Evolutionary conservation across 2,113 vertebrate species (phyloP), one percentile per base, ranked within the genome.

Genomic region (Mustelus asterias): DNA sequence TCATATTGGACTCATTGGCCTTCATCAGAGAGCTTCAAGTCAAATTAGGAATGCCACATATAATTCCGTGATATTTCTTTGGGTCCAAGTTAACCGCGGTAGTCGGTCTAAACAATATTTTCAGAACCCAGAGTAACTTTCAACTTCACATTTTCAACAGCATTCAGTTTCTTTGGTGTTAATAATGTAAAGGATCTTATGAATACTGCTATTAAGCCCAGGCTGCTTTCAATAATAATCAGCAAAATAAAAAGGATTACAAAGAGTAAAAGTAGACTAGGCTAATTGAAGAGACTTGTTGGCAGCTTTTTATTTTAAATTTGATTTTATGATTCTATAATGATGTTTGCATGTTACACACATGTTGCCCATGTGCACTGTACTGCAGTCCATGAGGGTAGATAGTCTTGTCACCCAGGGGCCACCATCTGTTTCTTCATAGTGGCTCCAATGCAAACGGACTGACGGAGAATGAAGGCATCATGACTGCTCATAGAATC

Each of bases 1-100:
- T 95, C 37, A 70, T 72, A 70, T 95, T 95, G 41, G 94, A 54
- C 94, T 95, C 67, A 95, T 33, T 95, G 67, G 94, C 69, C 69
- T 65, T 93, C 58, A 65, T 60, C 89, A 95, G 76, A 95, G 67
- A 70, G 48, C 67, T 72, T 95, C 94, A 95, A 72, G 93, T 72
- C 67, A 95, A 76, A 95, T 95, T 95, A 72, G 65, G 94, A 54
- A 72, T 48, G 44, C 44, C 69, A 72, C 37, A 70, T 95, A 67
- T 54, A 95, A 95, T 95, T 95, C 94, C 33, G 67, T 72, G 13
- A 48, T 16, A 16, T 72, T 72, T 72, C 41, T 48, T 72, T 95
- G 20, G 24, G 44, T 48, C 67, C 54, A 72, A 41, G 16, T 48
- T 69, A 72, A 48, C 41, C 89, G 41, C 63, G 22, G 60, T 65